Evolutionary conservation across 2,113 vertebrate genomes (phyloP).

Genomic region (Corythaixoides concolor): DNA sequence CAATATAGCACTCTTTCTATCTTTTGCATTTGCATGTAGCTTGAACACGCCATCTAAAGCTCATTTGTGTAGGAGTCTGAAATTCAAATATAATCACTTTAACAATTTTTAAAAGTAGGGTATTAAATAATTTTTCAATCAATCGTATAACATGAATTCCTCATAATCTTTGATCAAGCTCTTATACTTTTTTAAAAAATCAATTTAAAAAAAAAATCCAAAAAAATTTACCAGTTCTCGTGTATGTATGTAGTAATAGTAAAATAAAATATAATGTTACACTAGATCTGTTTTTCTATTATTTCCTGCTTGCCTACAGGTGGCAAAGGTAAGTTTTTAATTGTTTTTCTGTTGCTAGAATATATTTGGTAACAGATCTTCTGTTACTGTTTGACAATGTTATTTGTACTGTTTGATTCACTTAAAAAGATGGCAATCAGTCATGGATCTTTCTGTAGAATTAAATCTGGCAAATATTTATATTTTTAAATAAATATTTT

Average conservation of each 20-base stretch:
- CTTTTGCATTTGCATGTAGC: neutral
- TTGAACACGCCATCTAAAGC: neutral
- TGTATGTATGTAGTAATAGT: neutral
- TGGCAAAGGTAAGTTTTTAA: conserved; percentile 32
- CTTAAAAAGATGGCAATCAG: neutral
- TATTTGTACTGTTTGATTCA: neutral
- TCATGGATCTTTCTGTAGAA: neutral
- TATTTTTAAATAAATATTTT: neutral
- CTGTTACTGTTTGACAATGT: neutral
- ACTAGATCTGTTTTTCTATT: conserved; percentile 13
- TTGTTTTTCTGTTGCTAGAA: neutral
- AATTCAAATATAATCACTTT: neutral
- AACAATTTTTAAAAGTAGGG: neutral
- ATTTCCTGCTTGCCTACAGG: conserved; percentile 16
- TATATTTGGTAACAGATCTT: neutral
- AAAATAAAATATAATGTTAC: neutral
- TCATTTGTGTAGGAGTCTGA: neutral
- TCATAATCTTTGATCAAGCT: neutral
- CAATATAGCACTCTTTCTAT: neutral
- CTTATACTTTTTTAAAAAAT: neutral
- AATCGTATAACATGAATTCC: neutral
- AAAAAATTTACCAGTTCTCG: neutral
- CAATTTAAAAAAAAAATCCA: no score
- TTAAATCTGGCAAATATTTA: neutral
- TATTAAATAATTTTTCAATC: neutral